phyloP scores from a whole-genome alignment of 1,140 invertebrate genomes.

The Ladona fulva region DNA sequence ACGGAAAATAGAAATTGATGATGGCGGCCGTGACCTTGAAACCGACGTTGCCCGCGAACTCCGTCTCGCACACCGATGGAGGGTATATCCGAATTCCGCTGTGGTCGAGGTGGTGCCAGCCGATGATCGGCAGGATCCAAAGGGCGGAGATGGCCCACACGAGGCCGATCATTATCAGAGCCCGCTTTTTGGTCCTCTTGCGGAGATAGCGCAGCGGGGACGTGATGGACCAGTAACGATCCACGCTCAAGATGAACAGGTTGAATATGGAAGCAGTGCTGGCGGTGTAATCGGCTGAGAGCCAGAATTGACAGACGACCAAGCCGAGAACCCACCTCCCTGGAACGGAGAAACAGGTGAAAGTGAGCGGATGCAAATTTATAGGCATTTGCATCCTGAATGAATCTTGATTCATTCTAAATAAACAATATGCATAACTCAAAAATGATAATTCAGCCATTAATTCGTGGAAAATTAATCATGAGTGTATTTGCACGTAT shows the following conservation, averaged over 20 bases:
- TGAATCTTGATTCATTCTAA: no score
- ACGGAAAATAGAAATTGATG: conserved; percentile 48
- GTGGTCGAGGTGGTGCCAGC: conserved; percentile 38
- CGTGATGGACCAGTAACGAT: conserved; percentile 48
- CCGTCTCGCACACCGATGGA: conserved; percentile 40
- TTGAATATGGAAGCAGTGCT: conserved; percentile 55
- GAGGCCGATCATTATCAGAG: conserved; percentile 40
- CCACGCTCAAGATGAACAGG: conserved; percentile 42
- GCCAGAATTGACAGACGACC: conserved; percentile 42
- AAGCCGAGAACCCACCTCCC: conserved; percentile 48
- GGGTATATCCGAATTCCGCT: conserved; percentile 28
- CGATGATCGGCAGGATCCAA: conserved; percentile 44
- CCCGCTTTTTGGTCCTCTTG: conserved; percentile 45
- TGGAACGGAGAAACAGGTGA: conserved; percentile 12
- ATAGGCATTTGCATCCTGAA: no score
- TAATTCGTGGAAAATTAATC: no score
- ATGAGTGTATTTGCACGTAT: no score
- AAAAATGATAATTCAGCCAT: no score
- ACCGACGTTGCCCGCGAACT: conserved; percentile 42
- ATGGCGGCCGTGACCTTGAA: conserved; percentile 42
- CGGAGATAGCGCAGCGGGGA: conserved; percentile 49
- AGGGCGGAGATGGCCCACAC: conserved; percentile 43
- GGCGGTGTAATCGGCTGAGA: conserved; percentile 51
- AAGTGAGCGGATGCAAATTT: no score
- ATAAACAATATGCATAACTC: no score